Evolutionary conservation across 2,797 vertebrate genomes (phyloP).

Genomic region (Alca torda): DNA sequence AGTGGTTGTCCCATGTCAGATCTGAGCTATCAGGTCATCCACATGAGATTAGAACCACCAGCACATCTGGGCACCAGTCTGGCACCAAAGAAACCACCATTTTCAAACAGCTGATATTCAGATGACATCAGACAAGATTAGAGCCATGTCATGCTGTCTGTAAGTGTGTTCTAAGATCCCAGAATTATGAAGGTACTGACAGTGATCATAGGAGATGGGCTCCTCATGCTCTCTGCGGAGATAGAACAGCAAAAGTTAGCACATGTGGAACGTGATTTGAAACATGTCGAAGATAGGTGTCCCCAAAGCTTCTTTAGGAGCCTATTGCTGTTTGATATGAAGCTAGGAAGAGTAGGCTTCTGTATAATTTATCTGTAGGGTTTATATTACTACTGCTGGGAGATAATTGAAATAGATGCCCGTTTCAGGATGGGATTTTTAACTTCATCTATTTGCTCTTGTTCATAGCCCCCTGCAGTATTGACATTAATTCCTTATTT

Average conservation of each 20-base stretch:
- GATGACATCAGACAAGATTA: background rate
- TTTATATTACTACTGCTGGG: background rate
- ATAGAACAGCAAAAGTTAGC: background rate
- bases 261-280: background rate
- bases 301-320: background rate
- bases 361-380: background rate
- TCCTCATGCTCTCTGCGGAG: background rate
- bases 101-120: background rate
- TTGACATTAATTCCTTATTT: background rate
- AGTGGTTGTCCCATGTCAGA: background rate
- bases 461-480: background rate
- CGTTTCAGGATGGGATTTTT: background rate
- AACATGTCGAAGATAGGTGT: background rate
- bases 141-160: fast-evolving
- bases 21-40: background rate
- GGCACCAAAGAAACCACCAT: background rate
- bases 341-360: background rate
- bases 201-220: fast-evolving
- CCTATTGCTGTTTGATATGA: background rate
- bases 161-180: background rate
- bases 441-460: background rate
- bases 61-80: background rate
- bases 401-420: background rate
- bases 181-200: background rate
- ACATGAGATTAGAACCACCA: background rate